Base-by-base conservation (phyloP, 2,888 invertebrate species). In the Hedya salicella region DNA sequence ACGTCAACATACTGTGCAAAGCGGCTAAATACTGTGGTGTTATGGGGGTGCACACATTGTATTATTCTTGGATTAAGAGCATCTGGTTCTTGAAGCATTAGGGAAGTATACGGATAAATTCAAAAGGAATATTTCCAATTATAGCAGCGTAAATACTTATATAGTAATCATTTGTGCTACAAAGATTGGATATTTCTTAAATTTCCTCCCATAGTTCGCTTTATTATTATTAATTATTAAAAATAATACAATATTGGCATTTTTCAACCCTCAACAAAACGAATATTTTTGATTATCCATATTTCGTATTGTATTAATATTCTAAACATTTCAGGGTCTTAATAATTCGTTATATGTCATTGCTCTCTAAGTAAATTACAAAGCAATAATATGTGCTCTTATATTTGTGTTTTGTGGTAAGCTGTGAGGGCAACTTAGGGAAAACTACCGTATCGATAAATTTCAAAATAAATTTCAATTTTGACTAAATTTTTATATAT, bases 1-100 rank as follows among this genome's bases (percentile, higher is more conserved):
- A 89, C 83, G 84, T 90, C 89, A 91, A 89, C 75, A 85, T 90
- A 90, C 90, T 78, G 91, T 91, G 91, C 91, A 63, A 90, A 91
- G 90, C 91, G 73, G 74, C 91, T 91, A 90, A 86, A 52, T 69
- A 68, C 60, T 57, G 78, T 83, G 82, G 74, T 71, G 68, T 68
- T 75, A 77, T 68, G 69, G 73, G 73, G 70, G 52, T 73, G 73
- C 71, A 73, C 73, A 75, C 73, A 74, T 64, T 70, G 68, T 64
- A 60, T 66, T 48, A n/a, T 11, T n/a, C n/a, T n/a, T n/a, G n/a
- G n/a, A n/a, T n/a, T n/a, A n/a, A n/a, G n/a, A n/a, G n/a, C n/a
- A n/a, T n/a, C n/a, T n/a, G n/a, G n/a, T n/a, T n/a, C n/a, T n/a
- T n/a, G n/a, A n/a, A n/a, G n/a, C n/a, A n/a, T n/a, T n/a, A n/a